Evolutionary conservation across 2,888 invertebrate species (phyloP), one percentile per base, ranked within the genome.

Genomic region (Calameuta filiformis): DNA sequence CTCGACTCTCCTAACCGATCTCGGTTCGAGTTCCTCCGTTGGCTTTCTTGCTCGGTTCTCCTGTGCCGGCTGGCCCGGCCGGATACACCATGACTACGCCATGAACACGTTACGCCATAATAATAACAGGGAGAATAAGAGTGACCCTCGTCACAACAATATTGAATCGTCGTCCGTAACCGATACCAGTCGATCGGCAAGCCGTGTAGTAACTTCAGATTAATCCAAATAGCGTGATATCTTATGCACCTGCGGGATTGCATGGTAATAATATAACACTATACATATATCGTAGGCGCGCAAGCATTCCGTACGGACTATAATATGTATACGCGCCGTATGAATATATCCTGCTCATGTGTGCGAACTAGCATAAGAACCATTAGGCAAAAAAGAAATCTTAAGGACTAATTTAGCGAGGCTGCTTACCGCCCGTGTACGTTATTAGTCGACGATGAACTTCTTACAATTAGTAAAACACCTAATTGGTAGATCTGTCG

Each of bases 41-140:
- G 79, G 80, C 80, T 84, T 83, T 86, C 85, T 85, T 85, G 77
- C 80, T 73, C 79, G 82, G 79, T 84, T 79, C 81, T 81, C 77
- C 73, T 75, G 79, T 75, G 40, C 12, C 73, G 77, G 56, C 75
- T 37, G 76, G 71, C 73, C 35, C 40, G 74, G 40, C 69, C 74
- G 73, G 37, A 40, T 74, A 69, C 69, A 75, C 79, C 30, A 31
- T 69, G 79, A 40, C 73, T 75, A 76, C 77, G 75, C 79, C 75
- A 40, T 75, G 74, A 71, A 34, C 71, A 71, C 31, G 31, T 71
- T 71, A 31, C 71, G 71, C 71, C 71, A 71, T 34, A 34, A 34
- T 71, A 56, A 56, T 56, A 56, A 56, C 56, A 56, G 23, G 23
- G 56, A 56, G 56, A 56, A 56, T 56, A 56, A 56, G 56, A 56